Conservation (phyloP, 2,113 vertebrate species). For the Pseudolaguvia tuberculata region DNA sequence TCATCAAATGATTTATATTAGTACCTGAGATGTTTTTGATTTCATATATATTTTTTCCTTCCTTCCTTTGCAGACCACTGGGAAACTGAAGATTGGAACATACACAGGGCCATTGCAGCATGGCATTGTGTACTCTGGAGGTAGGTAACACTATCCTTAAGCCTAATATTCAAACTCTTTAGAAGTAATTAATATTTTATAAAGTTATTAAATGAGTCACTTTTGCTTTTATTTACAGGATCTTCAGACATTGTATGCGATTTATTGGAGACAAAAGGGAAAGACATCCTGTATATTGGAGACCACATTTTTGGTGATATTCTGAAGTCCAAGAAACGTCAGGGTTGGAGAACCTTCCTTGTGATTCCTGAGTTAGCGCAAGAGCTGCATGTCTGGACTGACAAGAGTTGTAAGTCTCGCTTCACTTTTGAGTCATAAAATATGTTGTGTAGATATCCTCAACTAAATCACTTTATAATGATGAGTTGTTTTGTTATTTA, state of each 20-base stretch:
- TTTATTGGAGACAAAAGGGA: conserved; percentile 91
- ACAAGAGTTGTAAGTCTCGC: conserved; percentile 89
- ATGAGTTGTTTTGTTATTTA: not conserved
- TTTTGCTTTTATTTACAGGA: conserved; percentile 60
- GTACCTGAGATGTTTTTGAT: not conserved
- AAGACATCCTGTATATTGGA: conserved; percentile 97
- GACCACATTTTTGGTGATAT: conserved; percentile 99
- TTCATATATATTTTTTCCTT: not conserved
- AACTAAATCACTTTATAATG: not conserved
- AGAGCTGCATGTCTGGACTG: conserved; percentile 98
- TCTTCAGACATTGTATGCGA: conserved; percentile 97
- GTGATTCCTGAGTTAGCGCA: conserved; percentile 96
- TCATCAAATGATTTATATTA: not conserved
- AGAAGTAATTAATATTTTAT: not conserved
- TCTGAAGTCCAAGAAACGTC: conserved; percentile 97
- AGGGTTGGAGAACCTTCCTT: conserved; percentile 97
- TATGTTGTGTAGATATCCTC: not conserved
- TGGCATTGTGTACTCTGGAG: conserved; percentile 96
- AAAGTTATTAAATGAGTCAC: no score
- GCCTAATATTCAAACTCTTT: not conserved
- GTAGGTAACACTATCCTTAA: conserved; percentile 61
- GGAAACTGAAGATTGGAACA: conserved; percentile 94
- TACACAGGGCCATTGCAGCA: conserved; percentile 96
- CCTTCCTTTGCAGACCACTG: conserved; percentile 76
- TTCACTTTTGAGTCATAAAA: not conserved